Conservation (phyloP, 2,888 invertebrate species). For the Drosophila maculinotata region DNA sequence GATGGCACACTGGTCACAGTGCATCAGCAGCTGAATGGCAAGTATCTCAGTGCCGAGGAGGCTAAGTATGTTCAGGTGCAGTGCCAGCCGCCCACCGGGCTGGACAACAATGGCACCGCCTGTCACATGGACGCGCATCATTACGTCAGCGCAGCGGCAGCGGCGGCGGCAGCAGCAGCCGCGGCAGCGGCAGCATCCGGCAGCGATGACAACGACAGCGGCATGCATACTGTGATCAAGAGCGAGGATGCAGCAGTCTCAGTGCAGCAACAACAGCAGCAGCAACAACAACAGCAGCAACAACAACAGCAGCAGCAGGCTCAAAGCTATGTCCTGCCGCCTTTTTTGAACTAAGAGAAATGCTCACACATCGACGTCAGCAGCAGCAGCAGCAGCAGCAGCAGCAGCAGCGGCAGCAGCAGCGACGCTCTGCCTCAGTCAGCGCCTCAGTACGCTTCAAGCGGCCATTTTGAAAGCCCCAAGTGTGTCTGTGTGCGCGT, state of each 20-base stretch:
- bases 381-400: slow-evolving; percentile 61
- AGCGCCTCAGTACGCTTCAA: slow-evolving; percentile 57
- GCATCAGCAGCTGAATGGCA: slow-evolving; percentile 80
- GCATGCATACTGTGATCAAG: slow-evolving; percentile 84
- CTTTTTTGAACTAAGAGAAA: slow-evolving; percentile 86
- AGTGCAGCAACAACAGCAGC: slow-evolving; percentile 56
- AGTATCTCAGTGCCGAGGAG: slow-evolving; percentile 83
- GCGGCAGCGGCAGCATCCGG: slow-evolving; percentile 39
- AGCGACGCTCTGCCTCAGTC: slow-evolving; percentile 46
- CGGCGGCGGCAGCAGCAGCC: slow-evolving; percentile 50
- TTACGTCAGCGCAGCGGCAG: slow-evolving; percentile 62
- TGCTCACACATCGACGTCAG: slow-evolving; percentile 84
- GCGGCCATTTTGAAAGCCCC: slow-evolving; percentile 73
- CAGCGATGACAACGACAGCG: slow-evolving; percentile 79
- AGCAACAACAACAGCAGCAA: no score
- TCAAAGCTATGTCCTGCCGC: slow-evolving; percentile 85
- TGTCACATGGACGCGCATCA: slow-evolving; percentile 81
- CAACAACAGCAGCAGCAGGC: slow-evolving; percentile 79
- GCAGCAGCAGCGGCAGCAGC: slow-evolving; percentile 65
- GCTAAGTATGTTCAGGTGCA: slow-evolving; percentile 83
- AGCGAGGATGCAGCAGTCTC: slow-evolving; percentile 78
- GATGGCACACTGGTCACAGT: slow-evolving; percentile 68
- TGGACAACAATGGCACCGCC: slow-evolving; percentile 73
- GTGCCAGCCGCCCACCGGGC: slow-evolving; percentile 68
- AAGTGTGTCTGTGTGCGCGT: slow-evolving; percentile 10